Evolutionary conservation across 2,888 invertebrate genomes (phyloP), one percentile per base, ranked within the genome.

Genomic region (Iphiclides podalirius): DNA sequence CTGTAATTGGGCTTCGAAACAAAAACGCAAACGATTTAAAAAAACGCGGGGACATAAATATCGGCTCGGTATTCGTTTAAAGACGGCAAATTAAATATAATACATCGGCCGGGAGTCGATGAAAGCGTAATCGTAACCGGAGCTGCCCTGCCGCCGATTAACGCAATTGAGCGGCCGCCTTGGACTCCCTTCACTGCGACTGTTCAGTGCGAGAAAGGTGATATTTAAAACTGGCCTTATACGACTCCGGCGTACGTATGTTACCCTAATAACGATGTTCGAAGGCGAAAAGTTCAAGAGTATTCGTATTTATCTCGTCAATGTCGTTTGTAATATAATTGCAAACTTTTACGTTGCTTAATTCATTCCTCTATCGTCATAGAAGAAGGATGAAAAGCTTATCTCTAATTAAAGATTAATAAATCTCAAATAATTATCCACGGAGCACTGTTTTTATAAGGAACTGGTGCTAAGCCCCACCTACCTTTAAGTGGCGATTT

Each of bases 91-190:
- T 42, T 36, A 42, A 48, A 58, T 52, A 59, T 60, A 60, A 60
- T 60, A 57, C 60, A 60, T 60, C 58, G 45, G 56, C 58, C 53
- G 55, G 64, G 66, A 49, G 31, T 33, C 43, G 49, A 75, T 73
- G 70, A 75, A 72, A 79, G 67, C 68, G 61, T 67, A 67, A 64
- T 61, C 72, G 83, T 71, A 82, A 81, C 72, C 52, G 52, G 74
- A 82, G 71, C 66, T n/a, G n/a, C n/a, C 59, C 57, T 65, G 63
- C 56, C 54, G 67, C 66, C 64, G 70, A 76, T 75, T 73, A 80
- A 67, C 63, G 69, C 74, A 63, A 75, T 73, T 65, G 71, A 77
- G 66, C n/a, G 66, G 62, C 58, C 63, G 60, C 60, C 61, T 58
- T 63, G 65, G 31, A 11, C 61, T 67, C 66, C 57, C 58, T 65